These are phyloP conservation scores for Melieria picta DNA, from an alignment of 2,888 invertebrate genomes.

Conservation along the genomic window DNA sequence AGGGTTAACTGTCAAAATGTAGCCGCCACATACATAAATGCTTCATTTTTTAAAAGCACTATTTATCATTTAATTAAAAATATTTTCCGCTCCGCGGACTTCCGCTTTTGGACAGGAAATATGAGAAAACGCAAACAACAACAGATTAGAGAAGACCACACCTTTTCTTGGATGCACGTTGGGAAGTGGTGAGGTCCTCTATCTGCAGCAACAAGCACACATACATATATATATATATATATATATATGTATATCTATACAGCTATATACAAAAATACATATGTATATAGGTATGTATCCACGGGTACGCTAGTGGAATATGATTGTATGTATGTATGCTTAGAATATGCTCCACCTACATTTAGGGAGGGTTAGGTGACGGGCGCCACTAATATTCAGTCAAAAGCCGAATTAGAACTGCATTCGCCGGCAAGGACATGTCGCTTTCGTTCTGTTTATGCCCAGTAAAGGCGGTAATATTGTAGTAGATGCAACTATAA, in stretches of 20 bases:
- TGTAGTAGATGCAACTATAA: too few relatives aligned
- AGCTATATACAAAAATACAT: neutral
- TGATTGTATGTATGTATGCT: neutral
- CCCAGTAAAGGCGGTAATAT: too few relatives aligned
- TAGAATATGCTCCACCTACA: conserved; percentile 8
- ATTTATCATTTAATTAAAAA: conserved; percentile 32
- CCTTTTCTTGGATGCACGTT: conserved; percentile 11
- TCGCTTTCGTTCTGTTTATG: neutral
- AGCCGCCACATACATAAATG: conserved; percentile 15
- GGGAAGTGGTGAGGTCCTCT: too few relatives aligned
- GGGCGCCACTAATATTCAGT: neutral
- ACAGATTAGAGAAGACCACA: too few relatives aligned
- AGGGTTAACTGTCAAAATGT: conserved; percentile 29
- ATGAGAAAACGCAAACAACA: too few relatives aligned
- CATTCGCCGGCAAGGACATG: neutral
- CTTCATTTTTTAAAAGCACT: conserved; percentile 4
- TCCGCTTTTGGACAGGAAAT: too few relatives aligned
- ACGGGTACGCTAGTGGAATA: neutral
- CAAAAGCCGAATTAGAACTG: neutral
- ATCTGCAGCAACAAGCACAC: neutral
- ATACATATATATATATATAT: neutral
- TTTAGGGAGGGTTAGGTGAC: neutral
- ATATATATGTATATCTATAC: neutral
- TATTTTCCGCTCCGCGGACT: neutral
- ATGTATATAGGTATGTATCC: neutral